Percentiles rank a stretch among this genome's conserved stretches.
Conservation (phyloP, 2,888 invertebrate genomes). For the Callinectes sapidus region DNA sequence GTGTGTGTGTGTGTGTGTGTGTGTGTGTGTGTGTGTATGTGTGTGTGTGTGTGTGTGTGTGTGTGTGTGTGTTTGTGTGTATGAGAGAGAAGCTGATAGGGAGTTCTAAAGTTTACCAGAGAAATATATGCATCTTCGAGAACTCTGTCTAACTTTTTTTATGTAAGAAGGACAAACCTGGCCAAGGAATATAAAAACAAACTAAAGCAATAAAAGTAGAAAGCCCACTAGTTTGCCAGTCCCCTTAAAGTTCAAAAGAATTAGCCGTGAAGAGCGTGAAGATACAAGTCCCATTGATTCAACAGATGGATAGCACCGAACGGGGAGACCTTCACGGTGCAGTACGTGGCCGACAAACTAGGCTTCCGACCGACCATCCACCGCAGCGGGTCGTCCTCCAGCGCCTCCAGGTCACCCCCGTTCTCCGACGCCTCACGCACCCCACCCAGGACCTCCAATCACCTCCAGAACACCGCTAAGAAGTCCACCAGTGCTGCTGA, state of each 20-base stretch:
- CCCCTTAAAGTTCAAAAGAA: too few relatives aligned
- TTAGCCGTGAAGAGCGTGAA: too few relatives aligned
- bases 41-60: background rate
- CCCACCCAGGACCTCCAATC: background rate
- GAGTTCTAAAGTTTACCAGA: too few relatives aligned
- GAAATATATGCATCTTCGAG: too few relatives aligned
- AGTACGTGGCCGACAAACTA: constrained; percentile 60
- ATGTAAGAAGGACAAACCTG: too few relatives aligned
- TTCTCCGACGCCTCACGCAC: background rate
- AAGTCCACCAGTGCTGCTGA: background rate
- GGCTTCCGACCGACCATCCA: constrained; percentile 58
- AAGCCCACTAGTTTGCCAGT: too few relatives aligned
- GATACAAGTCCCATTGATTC: background rate
- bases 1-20: background rate
- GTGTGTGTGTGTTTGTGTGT: background rate
- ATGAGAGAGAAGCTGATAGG: background rate
- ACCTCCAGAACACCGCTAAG: background rate
- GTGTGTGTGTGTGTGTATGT: constrained; percentile 18
- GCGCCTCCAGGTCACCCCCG: background rate
- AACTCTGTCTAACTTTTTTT: too few relatives aligned
- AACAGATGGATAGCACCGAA: constrained; percentile 62
- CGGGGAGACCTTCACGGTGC: constrained; percentile 52
- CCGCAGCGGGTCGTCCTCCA: background rate
- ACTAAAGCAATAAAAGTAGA: too few relatives aligned
- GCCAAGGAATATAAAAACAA: too few relatives aligned